These are phyloP conservation scores for Philopedon plagiatum DNA, from an alignment of 2,888 invertebrate genomes.

Conservation along the genomic window DNA sequence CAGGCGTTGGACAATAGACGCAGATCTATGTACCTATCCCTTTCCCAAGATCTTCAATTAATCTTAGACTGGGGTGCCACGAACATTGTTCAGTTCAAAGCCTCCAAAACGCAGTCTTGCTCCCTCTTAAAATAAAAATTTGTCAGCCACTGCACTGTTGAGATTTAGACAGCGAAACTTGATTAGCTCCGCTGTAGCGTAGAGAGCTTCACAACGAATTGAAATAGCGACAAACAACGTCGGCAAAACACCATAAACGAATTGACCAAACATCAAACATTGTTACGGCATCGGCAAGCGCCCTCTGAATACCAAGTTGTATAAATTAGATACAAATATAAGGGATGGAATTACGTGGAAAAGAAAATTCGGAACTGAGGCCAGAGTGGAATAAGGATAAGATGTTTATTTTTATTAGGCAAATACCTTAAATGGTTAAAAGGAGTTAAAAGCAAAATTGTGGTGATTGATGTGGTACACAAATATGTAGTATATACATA, in stretches of 20 bases:
- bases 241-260: conserved; percentile 59
- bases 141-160: conserved; percentile 9
- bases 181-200: conserved; percentile 37
- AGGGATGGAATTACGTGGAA: conserved; percentile 14
- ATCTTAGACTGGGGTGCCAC: too few species aligned
- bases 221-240: conserved; percentile 36
- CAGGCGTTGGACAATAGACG: too few species aligned
- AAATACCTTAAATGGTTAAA: neutral
- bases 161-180: conserved; percentile 29
- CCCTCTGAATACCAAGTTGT: conserved; percentile 62
- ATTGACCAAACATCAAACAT: conserved; percentile 68
- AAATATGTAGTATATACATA: too few species aligned
- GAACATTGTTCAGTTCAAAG: too few species aligned
- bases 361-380: conserved; percentile 1
- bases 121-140: conserved; percentile 16
- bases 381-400: neutral
- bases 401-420: conserved; percentile 2
- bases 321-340: conserved; percentile 32
- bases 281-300: conserved; percentile 65
- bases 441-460: neutral
- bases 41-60: too few species aligned
- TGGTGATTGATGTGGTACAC: too few species aligned
- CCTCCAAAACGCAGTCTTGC: too few species aligned
- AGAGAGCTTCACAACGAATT: conserved; percentile 27
- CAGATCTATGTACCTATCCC: too few species aligned